These are phyloP conservation scores for Brachionus rotundiformis DNA, from an alignment of 1,140 invertebrate species.

Conservation along the genomic window DNA sequence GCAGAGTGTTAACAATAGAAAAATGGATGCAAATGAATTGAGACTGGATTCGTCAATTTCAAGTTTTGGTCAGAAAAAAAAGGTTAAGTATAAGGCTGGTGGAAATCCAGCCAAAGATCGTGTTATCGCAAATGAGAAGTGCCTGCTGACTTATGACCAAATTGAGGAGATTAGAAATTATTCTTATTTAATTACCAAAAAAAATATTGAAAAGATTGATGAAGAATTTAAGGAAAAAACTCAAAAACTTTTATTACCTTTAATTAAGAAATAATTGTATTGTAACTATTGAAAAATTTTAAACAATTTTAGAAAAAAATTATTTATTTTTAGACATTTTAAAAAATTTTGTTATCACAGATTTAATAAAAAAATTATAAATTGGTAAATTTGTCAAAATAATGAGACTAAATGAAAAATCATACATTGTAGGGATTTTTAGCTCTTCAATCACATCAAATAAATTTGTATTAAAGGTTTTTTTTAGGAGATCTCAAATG, in stretches of 20 bases:
- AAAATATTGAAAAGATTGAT: constrained; percentile 45
- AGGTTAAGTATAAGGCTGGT: constrained; percentile 14
- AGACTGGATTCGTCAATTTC: neutral
- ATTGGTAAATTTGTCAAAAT: too few species aligned
- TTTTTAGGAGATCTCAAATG: too few species aligned
- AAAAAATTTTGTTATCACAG: too few species aligned
- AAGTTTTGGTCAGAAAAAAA: neutral
- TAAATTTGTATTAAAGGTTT: too few species aligned
- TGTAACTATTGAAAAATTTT: too few species aligned
- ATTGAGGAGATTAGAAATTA: constrained; percentile 22
- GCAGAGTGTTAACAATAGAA: constrained; percentile 15
- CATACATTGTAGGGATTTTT: too few species aligned
- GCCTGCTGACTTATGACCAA: neutral
- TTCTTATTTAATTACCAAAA: constrained; percentile 18
- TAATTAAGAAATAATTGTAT: constrained; percentile 21
- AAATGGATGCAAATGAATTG: neutral
- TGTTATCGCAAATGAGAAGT: constrained; percentile 13
- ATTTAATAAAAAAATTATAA: too few species aligned
- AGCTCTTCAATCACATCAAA: too few species aligned
- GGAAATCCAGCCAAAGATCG: constrained; percentile 8
- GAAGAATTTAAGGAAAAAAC: constrained; percentile 34
- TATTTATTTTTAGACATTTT: too few species aligned
- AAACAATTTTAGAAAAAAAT: too few species aligned
- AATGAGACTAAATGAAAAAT: too few species aligned
- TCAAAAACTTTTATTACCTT: constrained; percentile 31